Evolutionary conservation across 2,888 invertebrate genomes (phyloP).

Genomic region (Beris morrisii): DNA sequence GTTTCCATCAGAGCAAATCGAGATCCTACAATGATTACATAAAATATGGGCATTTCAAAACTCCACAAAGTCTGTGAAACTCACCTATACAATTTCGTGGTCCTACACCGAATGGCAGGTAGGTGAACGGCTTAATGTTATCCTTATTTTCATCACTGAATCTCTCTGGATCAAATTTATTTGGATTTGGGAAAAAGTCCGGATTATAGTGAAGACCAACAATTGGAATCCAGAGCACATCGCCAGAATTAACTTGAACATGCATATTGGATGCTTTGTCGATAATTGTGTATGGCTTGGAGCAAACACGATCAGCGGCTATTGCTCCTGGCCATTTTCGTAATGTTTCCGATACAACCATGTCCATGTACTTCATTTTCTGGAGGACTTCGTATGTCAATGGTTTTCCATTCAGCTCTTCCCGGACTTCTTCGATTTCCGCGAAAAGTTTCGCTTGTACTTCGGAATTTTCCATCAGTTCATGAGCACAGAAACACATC

Average conservation of each 20-base stretch:
- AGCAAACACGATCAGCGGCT: slow-evolving; percentile 59
- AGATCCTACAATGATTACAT: slow-evolving; percentile 5
- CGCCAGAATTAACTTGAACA: slow-evolving; percentile 49
- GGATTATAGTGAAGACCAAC: slow-evolving; percentile 59
- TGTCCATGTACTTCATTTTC: slow-evolving; percentile 64
- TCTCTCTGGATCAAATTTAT: slow-evolving; percentile 62
- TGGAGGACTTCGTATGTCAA: slow-evolving; percentile 61
- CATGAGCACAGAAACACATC: slow-evolving; percentile 61
- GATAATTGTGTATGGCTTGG: slow-evolving; percentile 57
- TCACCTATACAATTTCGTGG: slow-evolving; percentile 60
- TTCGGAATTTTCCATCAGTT: slow-evolving; percentile 63
- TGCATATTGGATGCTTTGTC: slow-evolving; percentile 43
- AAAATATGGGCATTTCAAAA: slow-evolving; percentile 41
- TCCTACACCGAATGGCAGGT: slow-evolving; percentile 63
- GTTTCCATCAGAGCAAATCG: slow-evolving; percentile 32
- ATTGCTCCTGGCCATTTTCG: slow-evolving; percentile 60
- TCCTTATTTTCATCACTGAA: slow-evolving; percentile 62
- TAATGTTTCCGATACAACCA: slow-evolving; percentile 59
- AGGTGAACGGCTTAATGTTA: slow-evolving; percentile 57
- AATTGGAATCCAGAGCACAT: slow-evolving; percentile 51
- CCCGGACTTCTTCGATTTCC: slow-evolving; percentile 60
- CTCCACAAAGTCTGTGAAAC: slow-evolving; percentile 17
- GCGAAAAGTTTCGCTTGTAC: slow-evolving; percentile 60
- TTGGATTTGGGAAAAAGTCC: slow-evolving; percentile 59
- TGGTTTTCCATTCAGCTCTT: slow-evolving; percentile 55